phyloP scores from a whole-genome alignment of 1,140 invertebrate genomes.

The Chrysoperla carnea region DNA sequence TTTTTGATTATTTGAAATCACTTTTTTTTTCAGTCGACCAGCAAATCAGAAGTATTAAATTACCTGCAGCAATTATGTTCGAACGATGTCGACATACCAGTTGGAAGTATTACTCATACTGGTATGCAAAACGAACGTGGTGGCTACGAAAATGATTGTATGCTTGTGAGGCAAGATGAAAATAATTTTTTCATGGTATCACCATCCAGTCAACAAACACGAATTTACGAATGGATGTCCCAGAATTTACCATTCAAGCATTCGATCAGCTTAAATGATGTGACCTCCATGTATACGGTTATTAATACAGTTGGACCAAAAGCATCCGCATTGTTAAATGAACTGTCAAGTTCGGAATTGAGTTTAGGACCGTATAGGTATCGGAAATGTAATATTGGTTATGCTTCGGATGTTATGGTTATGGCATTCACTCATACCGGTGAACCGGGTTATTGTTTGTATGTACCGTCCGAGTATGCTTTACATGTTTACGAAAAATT shows the following conservation, averaged over 20 bases:
- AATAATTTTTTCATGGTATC: slow-evolving; percentile 71
- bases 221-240: slow-evolving; percentile 56
- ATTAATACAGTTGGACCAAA: slow-evolving; percentile 72
- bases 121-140: slow-evolving; percentile 67
- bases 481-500: slow-evolving; percentile 61
- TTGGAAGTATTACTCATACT: slow-evolving; percentile 57
- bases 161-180: slow-evolving; percentile 46
- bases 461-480: slow-evolving; percentile 63
- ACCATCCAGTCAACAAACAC: slow-evolving; percentile 63
- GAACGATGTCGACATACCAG: slow-evolving; percentile 54
- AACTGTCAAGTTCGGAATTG: slow-evolving; percentile 52
- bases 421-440: slow-evolving; percentile 71
- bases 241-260: slow-evolving; percentile 42
- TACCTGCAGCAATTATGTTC: slow-evolving; percentile 61
- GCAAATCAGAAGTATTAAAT: slow-evolving; percentile 35
- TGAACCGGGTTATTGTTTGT: slow-evolving; percentile 67
- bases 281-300: slow-evolving; percentile 70
- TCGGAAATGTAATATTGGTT: slow-evolving; percentile 55
- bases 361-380: slow-evolving; percentile 58
- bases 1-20: no score
- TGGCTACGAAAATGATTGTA: slow-evolving; percentile 71
- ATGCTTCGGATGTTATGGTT: slow-evolving; percentile 57
- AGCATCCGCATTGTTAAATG: slow-evolving; percentile 47
- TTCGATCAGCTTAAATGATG: slow-evolving; percentile 48
- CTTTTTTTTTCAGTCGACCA: no score